Evolutionary conservation across 1,140 invertebrate genomes (phyloP).

Genomic region (Venturia canescens): DNA sequence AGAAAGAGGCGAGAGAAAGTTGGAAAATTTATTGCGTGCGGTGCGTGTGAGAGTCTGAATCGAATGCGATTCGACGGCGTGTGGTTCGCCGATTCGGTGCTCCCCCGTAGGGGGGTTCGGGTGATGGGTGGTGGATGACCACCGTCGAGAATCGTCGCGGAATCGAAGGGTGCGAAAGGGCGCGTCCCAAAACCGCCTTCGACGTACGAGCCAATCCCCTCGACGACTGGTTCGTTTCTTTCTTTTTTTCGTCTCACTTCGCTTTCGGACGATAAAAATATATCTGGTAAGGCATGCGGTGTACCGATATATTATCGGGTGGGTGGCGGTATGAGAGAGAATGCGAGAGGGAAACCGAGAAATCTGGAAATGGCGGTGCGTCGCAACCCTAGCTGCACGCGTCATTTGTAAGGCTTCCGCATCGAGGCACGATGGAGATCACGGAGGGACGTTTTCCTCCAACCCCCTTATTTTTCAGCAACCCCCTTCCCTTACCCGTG

Average conservation of each 20-base stretch:
- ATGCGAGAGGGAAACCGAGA: constrained; percentile 24
- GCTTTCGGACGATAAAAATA: constrained; percentile 65
- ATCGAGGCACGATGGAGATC: constrained; percentile 42
- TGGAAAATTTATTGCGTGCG: constrained; percentile 67
- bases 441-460: constrained; percentile 48
- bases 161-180: constrained; percentile 56
- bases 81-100: background rate
- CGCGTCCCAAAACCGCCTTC: constrained; percentile 62
- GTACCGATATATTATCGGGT: constrained; percentile 39
- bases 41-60: constrained; percentile 55
- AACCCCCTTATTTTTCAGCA: constrained; percentile 49
- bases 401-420: background rate
- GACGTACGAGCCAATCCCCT: constrained; percentile 11
- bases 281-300: constrained; percentile 43
- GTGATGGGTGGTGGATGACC: constrained; percentile 21
- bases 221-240: background rate
- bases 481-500: background rate
- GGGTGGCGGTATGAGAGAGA: constrained; percentile 22
- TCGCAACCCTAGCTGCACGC: constrained; percentile 19
- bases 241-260: background rate
- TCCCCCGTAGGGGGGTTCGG: constrained; percentile 44
- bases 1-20: constrained; percentile 37
- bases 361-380: constrained; percentile 45
- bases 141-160: constrained; percentile 32
- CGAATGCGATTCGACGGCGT: constrained; percentile 62